These are phyloP conservation scores for Anarrhichthys ocellatus DNA, from an alignment of 2,113 vertebrate species.

Conservation along the genomic window DNA sequence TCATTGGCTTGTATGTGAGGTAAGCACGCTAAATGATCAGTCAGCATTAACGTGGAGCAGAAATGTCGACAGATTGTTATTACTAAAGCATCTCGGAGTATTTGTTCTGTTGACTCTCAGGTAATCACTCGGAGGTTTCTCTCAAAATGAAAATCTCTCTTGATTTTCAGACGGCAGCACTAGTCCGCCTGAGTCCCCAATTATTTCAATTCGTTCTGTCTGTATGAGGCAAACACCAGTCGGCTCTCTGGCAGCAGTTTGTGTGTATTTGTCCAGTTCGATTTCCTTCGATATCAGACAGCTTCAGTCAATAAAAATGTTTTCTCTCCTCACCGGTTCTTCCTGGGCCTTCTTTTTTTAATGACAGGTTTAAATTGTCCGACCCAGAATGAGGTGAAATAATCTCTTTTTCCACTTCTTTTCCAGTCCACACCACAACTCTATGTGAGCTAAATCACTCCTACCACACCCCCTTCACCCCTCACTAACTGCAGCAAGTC, in stretches of 20 bases:
- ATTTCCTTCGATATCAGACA: constrained; percentile 60
- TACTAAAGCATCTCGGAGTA: constrained; percentile 41
- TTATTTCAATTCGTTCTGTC: constrained; percentile 50
- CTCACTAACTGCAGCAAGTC: constrained; percentile 18
- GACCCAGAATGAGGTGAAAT: constrained; percentile 66
- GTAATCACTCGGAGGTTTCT: constrained; percentile 48
- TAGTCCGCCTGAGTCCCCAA: constrained; percentile 23
- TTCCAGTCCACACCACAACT: constrained; percentile 19
- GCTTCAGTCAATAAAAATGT: constrained; percentile 68
- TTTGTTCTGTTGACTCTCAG: constrained; percentile 47
- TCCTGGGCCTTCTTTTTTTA: constrained; percentile 57
- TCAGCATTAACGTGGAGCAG: constrained; percentile 31
- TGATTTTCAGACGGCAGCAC: constrained; percentile 17
- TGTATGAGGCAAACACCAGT: constrained; percentile 37
- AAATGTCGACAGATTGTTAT: constrained; percentile 56
- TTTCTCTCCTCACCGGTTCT: constrained; percentile 44
- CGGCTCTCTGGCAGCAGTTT: constrained; percentile 46
- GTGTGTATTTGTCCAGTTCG: constrained; percentile 61
- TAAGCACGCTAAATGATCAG: constrained; percentile 8
- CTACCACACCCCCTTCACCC: background rate
- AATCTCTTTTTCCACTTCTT: constrained; percentile 51
- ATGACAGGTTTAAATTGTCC: constrained; percentile 67
- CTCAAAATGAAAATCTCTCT: constrained; percentile 31
- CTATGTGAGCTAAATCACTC: constrained; percentile 40
- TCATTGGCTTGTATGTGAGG: background rate